Percentiles rank a stretch among this genome's conserved stretches.
phyloP scores from a whole-genome alignment of 92 coral and sea anemone genomes.

The Epizoanthus rinbou region DNA sequence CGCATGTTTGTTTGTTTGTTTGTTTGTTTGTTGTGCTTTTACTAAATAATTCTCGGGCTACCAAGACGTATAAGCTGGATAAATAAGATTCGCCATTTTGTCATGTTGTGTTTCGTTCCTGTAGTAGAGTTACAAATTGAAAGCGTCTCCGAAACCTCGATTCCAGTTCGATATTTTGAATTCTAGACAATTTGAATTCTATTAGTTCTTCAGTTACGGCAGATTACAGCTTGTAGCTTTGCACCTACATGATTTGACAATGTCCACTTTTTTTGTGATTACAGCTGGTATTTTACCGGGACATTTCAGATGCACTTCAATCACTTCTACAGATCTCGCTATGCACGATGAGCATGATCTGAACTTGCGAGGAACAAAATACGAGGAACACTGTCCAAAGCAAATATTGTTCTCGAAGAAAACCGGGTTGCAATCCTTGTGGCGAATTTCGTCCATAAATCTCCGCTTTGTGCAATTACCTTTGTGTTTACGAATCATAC shows the following conservation, averaged over 20 bases:
- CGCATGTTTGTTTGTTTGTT: background rate
- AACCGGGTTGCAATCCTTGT: constrained; percentile 61
- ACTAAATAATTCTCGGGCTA: background rate
- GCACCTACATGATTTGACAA: constrained; percentile 69
- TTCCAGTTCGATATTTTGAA: too few relatives aligned
- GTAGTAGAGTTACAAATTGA: too few relatives aligned
- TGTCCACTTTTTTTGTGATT: constrained; percentile 59
- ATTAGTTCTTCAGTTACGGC: background rate
- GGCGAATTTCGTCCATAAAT: constrained; percentile 62
- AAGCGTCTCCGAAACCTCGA: too few relatives aligned
- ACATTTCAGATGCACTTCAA: constrained; percentile 63
- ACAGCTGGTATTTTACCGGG: constrained; percentile 49
- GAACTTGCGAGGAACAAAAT: constrained; percentile 66
- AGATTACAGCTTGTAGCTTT: constrained; percentile 28
- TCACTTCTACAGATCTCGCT: constrained; percentile 32
- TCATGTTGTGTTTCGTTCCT: background rate
- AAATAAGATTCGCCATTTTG: constrained; percentile 1
- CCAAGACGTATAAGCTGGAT: background rate
- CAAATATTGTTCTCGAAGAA: constrained; percentile 65
- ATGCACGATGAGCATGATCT: constrained; percentile 67
- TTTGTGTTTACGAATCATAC: background rate
- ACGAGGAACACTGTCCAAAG: constrained; percentile 79
- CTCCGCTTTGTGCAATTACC: constrained; percentile 58
- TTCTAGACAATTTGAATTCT: too few relatives aligned
- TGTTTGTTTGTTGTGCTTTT: background rate